These are phyloP conservation scores for Etheostoma spectabile DNA, from an alignment of 2,113 vertebrate species.

Conservation along the genomic window DNA sequence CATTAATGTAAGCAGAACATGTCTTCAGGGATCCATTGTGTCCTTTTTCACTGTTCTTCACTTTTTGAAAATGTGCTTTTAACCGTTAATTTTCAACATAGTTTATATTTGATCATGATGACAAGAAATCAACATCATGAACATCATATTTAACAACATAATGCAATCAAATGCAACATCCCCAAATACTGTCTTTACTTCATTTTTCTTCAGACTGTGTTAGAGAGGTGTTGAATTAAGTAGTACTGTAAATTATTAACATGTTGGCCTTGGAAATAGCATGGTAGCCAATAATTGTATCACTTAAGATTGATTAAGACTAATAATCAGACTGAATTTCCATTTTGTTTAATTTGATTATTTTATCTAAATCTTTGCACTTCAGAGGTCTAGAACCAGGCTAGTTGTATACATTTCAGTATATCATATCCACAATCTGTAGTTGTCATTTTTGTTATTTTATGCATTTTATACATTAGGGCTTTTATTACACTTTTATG, in stretches of 20 bases:
- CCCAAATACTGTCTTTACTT: not conserved
- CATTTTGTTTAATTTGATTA: not conserved
- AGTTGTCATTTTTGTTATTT: not conserved
- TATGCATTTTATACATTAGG: not conserved
- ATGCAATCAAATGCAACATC: not conserved
- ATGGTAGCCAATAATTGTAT: not conserved
- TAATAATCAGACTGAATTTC: not conserved
- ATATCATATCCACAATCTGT: not conserved
- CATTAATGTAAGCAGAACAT: slow-evolving; percentile 86
- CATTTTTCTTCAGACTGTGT: too few species aligned
- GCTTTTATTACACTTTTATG: not conserved
- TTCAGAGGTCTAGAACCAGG: not conserved
- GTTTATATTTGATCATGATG: not conserved
- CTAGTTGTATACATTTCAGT: not conserved
- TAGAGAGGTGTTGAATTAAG: not conserved
- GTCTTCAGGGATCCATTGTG: not conserved
- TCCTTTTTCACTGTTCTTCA: not conserved
- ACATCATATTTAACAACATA: not conserved
- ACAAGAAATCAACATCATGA: too few species aligned
- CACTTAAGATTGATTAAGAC: not conserved
- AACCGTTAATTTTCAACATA: not conserved
- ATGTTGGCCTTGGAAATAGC: not conserved
- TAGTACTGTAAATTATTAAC: not conserved
- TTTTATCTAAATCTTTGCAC: not conserved
- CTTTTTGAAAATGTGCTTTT: not conserved